A percentile compares a stretch with the other conserved stretches of the same genome.
Conservation (phyloP, 2,113 vertebrate genomes). For the Cettia cetti region DNA sequence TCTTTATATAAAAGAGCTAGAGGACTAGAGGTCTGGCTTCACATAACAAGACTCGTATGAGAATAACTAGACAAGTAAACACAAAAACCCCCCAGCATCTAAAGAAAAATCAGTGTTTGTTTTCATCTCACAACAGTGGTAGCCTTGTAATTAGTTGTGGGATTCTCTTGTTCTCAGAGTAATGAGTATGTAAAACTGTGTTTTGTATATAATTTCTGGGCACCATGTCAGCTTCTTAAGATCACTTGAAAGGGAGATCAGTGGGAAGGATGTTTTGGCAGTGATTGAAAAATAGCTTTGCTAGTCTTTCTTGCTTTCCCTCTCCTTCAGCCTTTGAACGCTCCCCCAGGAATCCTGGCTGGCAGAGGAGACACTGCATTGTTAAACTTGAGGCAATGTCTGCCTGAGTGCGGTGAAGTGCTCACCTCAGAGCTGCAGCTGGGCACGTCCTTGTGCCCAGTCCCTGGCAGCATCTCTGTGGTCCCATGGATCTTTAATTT, state of each 20-base stretch:
- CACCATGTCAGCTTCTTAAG: neutral
- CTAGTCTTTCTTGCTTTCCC: neutral
- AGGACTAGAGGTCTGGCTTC: neutral
- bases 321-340: neutral
- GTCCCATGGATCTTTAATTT: neutral
- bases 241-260: neutral
- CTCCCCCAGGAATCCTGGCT: neutral
- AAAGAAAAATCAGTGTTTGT: neutral
- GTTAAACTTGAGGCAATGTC: fast-evolving
- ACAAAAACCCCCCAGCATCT: neutral
- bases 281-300: neutral
- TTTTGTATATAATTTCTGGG: neutral
- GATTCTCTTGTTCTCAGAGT: neutral
- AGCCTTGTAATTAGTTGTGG: neutral
- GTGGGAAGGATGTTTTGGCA: neutral
- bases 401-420: neutral
- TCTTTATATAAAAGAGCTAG: neutral
- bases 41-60: fast-evolving
- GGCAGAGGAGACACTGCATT: neutral
- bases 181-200: neutral
- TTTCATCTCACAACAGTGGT: neutral
- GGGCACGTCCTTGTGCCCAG: neutral
- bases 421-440: neutral
- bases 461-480: neutral
- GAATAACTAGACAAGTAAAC: neutral